Base-by-base conservation (phyloP, 1,140 invertebrate genomes). In the Anthonomus grandis region DNA sequence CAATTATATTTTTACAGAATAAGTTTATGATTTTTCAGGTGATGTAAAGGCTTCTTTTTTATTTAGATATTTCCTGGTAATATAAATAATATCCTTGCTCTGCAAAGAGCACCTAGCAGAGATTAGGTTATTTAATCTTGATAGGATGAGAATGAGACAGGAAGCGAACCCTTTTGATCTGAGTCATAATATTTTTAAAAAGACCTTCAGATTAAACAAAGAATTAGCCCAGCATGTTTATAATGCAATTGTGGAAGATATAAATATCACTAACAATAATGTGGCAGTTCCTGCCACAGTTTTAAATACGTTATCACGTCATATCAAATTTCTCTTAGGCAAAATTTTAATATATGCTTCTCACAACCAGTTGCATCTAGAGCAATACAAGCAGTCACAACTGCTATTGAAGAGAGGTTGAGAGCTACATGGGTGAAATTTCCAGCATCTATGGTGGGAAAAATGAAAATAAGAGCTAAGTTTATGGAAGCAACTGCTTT, bases 401-500 rank as follows among this genome's bases (percentile, higher is more conserved):
- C 18, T 8, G 3, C 19, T 5, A 56, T 56, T 22, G 2, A 6
- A 38, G 25, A 5, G 37, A 8, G 34, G 19, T 21, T 56, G 2
- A 4, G 3, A 2, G 12, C 9, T 12, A 10, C 36, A 22, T 39
- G 34, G 45, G 36, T 56, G 24, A 34, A 56, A 15, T 57, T 50
- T 34, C 55, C 46, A 3, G 9, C 9, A 19, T 49, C 46, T 5
- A 10, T 4, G 4, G 46, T 18, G 25, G 18, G 25, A n/a, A 57
- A 15, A 49, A 57, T 24, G 21, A 25, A 3, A 9, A 36, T 57
- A 19, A 57, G 50, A 41, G 3, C 2, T 19, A 59, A 62, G 21
- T 67, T 66, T 60, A 68, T 61, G 39, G 51, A 57, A 59, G 55
- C 57, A 10, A 57, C 55, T 25, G 19, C 25, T 5, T 67, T 69